Evolutionary conservation across 2,113 vertebrate genomes (phyloP).

Genomic region (Podarcis raffonei): DNA sequence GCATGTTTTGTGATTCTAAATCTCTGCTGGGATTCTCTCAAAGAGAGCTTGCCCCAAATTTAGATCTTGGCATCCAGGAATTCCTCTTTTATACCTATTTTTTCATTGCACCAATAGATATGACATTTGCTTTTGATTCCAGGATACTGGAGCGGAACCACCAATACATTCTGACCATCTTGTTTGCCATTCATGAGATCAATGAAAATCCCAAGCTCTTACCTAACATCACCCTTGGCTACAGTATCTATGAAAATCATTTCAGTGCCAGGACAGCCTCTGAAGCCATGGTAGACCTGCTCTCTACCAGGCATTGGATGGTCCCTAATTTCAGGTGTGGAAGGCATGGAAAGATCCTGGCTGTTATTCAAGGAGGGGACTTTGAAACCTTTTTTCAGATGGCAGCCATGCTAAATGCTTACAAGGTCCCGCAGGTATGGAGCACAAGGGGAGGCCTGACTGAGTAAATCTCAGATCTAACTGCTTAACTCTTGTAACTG

Average conservation of each 20-base stretch:
- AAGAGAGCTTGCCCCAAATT: no score
- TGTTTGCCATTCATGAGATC: conserved; percentile 1
- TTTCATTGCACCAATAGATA: no score
- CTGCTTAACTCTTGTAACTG: no score
- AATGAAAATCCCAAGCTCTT: background rate
- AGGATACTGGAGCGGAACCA: conserved; percentile 1
- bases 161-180: background rate
- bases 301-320: background rate
- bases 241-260: conserved; percentile 8
- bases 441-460: background rate
- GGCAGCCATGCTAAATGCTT: background rate
- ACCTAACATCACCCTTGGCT: conserved; percentile 7
- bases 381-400: conserved; percentile 8
- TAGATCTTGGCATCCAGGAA: no score
- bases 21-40: no score
- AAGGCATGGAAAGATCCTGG: background rate
- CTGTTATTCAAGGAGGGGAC: conserved; percentile 27
- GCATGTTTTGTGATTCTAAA: no score
- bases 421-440: conserved; percentile 17
- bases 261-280: background rate
- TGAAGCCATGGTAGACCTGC: background rate
- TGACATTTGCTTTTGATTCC: background rate
- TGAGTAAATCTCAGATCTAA: no score
- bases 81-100: no score
- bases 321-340: conserved; percentile 15